Conservation (phyloP, 2,113 vertebrate genomes). For the Piaya cayana region DNA sequence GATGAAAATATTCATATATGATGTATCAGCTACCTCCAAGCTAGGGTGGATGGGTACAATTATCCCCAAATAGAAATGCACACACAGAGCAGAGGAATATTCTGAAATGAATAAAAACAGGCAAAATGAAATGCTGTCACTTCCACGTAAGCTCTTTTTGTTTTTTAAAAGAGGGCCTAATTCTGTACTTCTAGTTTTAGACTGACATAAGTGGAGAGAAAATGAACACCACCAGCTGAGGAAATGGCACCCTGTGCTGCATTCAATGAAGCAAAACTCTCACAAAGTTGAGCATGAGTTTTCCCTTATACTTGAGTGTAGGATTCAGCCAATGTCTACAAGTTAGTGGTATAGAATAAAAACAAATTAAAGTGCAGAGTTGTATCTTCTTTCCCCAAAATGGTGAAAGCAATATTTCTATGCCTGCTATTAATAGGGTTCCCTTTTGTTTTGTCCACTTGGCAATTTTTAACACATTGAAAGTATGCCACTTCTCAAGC, state of each 20-base stretch:
- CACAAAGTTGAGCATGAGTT: conserved; percentile 17
- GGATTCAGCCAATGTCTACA: conserved; percentile 19
- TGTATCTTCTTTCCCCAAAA: conserved; percentile 14
- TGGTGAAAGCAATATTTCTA: conserved; percentile 39
- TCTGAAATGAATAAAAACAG: neutral
- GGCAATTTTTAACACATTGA: conserved; percentile 3
- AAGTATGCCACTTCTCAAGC: conserved; percentile 30
- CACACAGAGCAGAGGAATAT: neutral
- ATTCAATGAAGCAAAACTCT: conserved; percentile 40
- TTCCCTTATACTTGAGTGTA: neutral
- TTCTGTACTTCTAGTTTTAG: neutral
- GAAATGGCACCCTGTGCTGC: conserved; percentile 34
- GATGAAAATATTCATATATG: neutral
- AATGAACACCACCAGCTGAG: conserved; percentile 15
- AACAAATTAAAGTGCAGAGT: conserved; percentile 17
- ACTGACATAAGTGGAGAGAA: conserved; percentile 28
- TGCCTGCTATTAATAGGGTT: neutral
- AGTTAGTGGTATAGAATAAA: conserved; percentile 15
- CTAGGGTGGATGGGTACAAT: neutral
- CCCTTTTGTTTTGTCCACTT: conserved; percentile 31
- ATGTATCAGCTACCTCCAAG: neutral
- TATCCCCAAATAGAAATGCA: neutral
- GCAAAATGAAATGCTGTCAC: neutral
- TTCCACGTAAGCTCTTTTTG: neutral
- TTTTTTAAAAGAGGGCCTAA: conserved; percentile 1